Conservation (phyloP, 1,140 invertebrate genomes). For the Rhyzopertha dominica region DNA sequence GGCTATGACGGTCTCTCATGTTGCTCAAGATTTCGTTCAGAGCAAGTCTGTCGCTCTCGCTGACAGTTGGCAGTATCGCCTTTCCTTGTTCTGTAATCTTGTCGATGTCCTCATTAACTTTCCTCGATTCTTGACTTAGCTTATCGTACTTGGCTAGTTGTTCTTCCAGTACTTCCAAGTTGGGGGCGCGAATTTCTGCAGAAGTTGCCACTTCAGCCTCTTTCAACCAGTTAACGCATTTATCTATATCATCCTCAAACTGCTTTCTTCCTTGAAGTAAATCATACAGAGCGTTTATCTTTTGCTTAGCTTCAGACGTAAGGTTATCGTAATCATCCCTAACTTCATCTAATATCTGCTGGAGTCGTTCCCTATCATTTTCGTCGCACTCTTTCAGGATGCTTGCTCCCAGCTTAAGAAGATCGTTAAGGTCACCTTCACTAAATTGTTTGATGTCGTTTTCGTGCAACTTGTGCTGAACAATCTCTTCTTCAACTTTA, state of each 20-base stretch:
- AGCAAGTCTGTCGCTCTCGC: constrained; percentile 76
- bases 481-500: constrained; percentile 73
- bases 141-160: constrained; percentile 79
- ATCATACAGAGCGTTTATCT: constrained; percentile 66
- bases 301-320: constrained; percentile 66
- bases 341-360: constrained; percentile 61
- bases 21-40: constrained; percentile 72
- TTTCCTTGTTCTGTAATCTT: constrained; percentile 74
- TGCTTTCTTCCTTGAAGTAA: constrained; percentile 68
- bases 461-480: constrained; percentile 66
- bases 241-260: constrained; percentile 75
- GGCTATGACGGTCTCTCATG: constrained; percentile 69
- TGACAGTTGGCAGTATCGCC: constrained; percentile 72
- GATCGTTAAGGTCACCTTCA: constrained; percentile 66
- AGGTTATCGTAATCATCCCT: constrained; percentile 64
- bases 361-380: constrained; percentile 60
- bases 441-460: constrained; percentile 73
- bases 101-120: constrained; percentile 64
- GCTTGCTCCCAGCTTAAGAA: constrained; percentile 68
- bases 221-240: constrained; percentile 78
- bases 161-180: constrained; percentile 75
- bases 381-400: constrained; percentile 77
- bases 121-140: constrained; percentile 67
- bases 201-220: constrained; percentile 81
- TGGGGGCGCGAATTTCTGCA: constrained; percentile 70